Base-by-base conservation (phyloP, 2,113 vertebrate species). In the Scomber colias region DNA sequence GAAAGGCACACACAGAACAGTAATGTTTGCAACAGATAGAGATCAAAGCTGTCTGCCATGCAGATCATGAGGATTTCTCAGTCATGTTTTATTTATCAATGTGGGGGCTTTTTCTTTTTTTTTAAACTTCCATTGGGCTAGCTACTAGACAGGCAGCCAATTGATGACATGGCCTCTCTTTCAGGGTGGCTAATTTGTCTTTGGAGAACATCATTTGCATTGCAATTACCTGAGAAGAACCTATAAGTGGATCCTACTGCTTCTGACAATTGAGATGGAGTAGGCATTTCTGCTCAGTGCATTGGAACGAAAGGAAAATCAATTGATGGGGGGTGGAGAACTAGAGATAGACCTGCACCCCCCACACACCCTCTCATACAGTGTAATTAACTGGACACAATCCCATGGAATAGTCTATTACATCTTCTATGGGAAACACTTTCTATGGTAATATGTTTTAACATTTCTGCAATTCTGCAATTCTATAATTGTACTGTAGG, bases 131-230 rank as follows among this genome's bases (percentile, higher is more conserved):
- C 44, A 46, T 78, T 71, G 51, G 21, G 71, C 57, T 24, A 35
- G 51, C 49, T 63, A 60, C 63, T 27, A 65, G 60, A 78, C 72
- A 59, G 63, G 77, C 68, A 85, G 82, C 77, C 65, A 71, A 63
- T 56, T 57, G 69, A 86, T 63, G 77, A 87, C 77, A 76, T 19
- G 27, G 79, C 66, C 81, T 71, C 68, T 83, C 50, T 88, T 90
- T 84, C 81, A 75, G 77, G 75, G 57, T 49, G 60, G 78, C 67
- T 92, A 81, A 87, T 92, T 89, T 89, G 71, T 85, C 83, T 91
- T 90, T 85, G 76, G 84, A 88, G 85, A 85, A 77, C 71, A 84
- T 93, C 69, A 90, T 92, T 93, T 93, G 87, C 92, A 93, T 93
- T 78, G 85, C 88, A 90, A 87, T 86, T 87, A 94, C 82, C 89